phyloP scores from a whole-genome alignment of 92 coral and sea anemone species.

The Hydrozoanthus gracilis region DNA sequence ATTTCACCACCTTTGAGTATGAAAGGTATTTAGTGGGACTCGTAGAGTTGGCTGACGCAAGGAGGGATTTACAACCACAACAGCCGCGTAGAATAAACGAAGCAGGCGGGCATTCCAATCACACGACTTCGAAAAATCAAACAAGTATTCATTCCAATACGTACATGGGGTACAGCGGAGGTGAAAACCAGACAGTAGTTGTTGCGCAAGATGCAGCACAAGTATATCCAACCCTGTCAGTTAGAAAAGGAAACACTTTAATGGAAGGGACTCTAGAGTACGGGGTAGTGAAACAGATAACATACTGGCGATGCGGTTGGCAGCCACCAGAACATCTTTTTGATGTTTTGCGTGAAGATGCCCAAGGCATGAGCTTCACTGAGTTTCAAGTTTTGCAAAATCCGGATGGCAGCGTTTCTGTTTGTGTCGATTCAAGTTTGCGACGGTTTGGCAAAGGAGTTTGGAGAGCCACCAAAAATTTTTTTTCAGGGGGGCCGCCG shows the following conservation, averaged over 20 bases:
- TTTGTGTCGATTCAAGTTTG: not conserved
- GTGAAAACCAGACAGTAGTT: too few species aligned
- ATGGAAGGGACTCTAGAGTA: too few species aligned
- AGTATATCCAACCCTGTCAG: not conserved
- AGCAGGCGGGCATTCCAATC: not conserved
- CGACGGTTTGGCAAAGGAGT: not conserved
- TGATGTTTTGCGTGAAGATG: not conserved
- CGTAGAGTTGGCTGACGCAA: not conserved
- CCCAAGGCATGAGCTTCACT: not conserved
- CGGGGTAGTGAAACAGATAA: not conserved
- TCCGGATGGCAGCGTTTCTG: not conserved
- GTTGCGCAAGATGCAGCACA: not conserved
- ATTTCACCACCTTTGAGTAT: not conserved
- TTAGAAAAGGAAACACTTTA: not conserved
- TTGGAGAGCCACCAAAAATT: not conserved
- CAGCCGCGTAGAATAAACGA: not conserved
- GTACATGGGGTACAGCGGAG: not conserved
- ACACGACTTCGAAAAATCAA: not conserved
- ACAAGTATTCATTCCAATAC: not conserved
- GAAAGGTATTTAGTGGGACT: not conserved
- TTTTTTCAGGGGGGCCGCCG: too few species aligned
- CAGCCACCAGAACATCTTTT: not conserved
- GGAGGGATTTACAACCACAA: not conserved
- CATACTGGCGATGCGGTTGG: not conserved
- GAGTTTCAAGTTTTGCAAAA: not conserved